These are phyloP conservation scores for Rhyzopertha dominica DNA, from an alignment of 1,140 invertebrate species.

Conservation along the genomic window DNA sequence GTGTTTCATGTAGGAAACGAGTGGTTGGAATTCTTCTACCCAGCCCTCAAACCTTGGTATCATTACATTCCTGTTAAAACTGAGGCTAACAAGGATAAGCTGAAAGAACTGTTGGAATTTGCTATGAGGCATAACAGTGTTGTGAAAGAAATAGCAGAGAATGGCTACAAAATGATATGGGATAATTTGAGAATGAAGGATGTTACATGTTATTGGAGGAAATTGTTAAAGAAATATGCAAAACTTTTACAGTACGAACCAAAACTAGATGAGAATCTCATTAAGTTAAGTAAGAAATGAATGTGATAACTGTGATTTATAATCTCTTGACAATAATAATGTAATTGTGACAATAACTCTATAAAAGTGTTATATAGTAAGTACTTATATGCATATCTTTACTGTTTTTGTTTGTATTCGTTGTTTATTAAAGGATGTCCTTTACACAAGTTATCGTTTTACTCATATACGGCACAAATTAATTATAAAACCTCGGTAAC, in stretches of 20 bases:
- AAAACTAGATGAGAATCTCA: slow-evolving; percentile 52
- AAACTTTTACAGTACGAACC: slow-evolving; percentile 71
- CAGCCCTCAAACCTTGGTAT: slow-evolving; percentile 87
- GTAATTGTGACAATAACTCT: no score
- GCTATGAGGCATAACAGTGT: slow-evolving; percentile 70
- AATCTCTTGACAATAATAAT: no score
- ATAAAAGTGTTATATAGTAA: no score
- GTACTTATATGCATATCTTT: no score
- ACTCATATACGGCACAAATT: no score
- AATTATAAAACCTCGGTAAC: no score
- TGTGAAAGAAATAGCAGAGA: slow-evolving; percentile 74
- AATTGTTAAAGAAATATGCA: slow-evolving; percentile 70
- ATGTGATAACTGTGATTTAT: no score
- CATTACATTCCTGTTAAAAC: slow-evolving; percentile 89
- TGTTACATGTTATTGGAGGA: slow-evolving; percentile 83
- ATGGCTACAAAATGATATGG: slow-evolving; percentile 77
- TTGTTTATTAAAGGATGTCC: no score
- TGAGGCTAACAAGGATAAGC: slow-evolving; percentile 60
- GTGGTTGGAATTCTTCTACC: slow-evolving; percentile 96
- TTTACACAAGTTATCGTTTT: no score
- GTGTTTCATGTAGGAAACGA: slow-evolving; percentile 94
- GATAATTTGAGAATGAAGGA: slow-evolving; percentile 79
- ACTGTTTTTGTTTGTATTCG: no score
- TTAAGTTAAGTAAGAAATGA: no score
- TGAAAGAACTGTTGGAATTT: slow-evolving; percentile 71